Base-by-base conservation (phyloP, 2,888 invertebrate species). In the Oligia strigilis region DNA sequence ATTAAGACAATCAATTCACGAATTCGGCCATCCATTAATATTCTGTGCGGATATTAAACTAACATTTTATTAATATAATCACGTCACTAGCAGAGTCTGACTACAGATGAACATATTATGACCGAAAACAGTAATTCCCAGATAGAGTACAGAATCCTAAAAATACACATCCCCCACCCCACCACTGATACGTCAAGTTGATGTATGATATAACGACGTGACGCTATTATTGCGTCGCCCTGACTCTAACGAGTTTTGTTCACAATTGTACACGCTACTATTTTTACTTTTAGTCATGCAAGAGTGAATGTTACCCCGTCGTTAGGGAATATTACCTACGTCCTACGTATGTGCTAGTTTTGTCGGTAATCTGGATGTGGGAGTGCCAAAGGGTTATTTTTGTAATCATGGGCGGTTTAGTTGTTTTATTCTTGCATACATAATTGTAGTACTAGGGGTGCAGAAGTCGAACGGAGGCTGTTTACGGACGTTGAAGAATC, bases 101-200 rank as follows among this genome's bases (percentile, higher is more conserved):
- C 11, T 60, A 60, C 11, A 60, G 0, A 6, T n/a, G n/a, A n/a
- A 6, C 13, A 6, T 29, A 62, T 6, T 14, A 62, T 29, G 13
- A 13, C 14, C 62, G 13, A 62, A 29, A 62, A 11, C 46, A 46
- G 13, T 46, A 46, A 13, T 13, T 46, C 13, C 23, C 9, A 9
- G 55, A 40, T 55, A 36, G 14, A 71, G 3, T 13, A 29, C 43
- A 5, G 43, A 72, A 29, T 14, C 5, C 9, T 29, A n/a, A 19
- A 71, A 29, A 43, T 43, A 62, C 43, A 43, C 19, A 29, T 29
- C 19, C n/a, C 13, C 29, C 29, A 29, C 29, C 29, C 29, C 29
- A 29, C 29, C 11, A n/a, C 17, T 43, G 23, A 46, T 40, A 29
- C 49, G n/a, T 76, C 60, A 49, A n/a, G 36, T 76, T 77, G 62